A percentile compares a stretch with the other conserved stretches of the same genome.
phyloP scores from a whole-genome alignment of 30 jellyfish, hydroid and myxozoan species.

The Aurelia aurita complex sp. Pacific region DNA sequence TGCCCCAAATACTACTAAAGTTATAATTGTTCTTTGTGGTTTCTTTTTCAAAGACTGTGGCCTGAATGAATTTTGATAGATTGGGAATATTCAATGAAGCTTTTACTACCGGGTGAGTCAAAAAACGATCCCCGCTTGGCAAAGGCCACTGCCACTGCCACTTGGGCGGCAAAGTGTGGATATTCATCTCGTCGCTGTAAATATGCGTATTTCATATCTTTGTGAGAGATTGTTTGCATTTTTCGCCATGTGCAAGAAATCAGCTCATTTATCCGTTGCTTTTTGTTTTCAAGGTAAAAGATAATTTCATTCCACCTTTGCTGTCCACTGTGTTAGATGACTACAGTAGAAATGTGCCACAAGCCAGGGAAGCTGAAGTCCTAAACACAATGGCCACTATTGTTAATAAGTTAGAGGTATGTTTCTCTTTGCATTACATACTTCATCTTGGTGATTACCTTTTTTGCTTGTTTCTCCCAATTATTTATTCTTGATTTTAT shows the following conservation, averaged over 20 bases:
- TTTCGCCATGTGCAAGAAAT: not conserved
- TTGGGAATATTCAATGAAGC: too few species aligned
- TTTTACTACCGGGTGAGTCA: too few species aligned
- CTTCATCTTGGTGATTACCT: not conserved
- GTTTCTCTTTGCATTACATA: not conserved
- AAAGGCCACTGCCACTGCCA: too few species aligned
- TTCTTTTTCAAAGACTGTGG: too few species aligned
- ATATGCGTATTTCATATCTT: too few species aligned
- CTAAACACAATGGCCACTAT: conserved; percentile 92
- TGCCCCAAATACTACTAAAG: too few species aligned
- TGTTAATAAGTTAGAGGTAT: conserved; percentile 90
- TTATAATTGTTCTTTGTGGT: too few species aligned
- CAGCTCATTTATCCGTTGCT: not conserved
- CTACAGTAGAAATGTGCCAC: conserved; percentile 93
- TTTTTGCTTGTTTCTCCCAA: not conserved
- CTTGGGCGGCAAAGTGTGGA: too few species aligned
- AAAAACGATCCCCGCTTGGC: too few species aligned
- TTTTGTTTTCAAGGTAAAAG: conserved; percentile 77
- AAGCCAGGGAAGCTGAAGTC: conserved; percentile 99
- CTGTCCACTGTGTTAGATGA: conserved; percentile 93
- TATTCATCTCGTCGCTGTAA: too few species aligned
- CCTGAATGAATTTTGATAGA: too few species aligned
- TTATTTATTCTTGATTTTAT: not conserved
- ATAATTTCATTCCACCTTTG: conserved; percentile 94
- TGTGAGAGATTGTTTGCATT: too few species aligned